Percentiles rank a stretch among this genome's conserved stretches.
Conservation (phyloP, 2,797 vertebrate genomes). For the Lycodopsis pacificus region DNA sequence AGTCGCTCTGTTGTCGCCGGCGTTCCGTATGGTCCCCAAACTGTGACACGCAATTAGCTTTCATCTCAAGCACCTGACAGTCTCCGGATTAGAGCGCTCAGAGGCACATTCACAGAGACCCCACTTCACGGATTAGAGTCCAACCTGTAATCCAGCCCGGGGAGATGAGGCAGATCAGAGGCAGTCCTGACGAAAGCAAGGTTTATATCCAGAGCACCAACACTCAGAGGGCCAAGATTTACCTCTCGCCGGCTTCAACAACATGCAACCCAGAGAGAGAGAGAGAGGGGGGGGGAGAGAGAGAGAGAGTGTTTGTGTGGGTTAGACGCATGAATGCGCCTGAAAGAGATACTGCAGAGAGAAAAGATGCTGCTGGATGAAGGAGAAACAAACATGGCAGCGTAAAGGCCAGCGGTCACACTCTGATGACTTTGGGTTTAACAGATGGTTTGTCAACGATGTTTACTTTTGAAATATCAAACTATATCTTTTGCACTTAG, state of each 20-base stretch:
- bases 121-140: constrained; percentile 80
- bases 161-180: constrained; percentile 82
- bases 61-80: constrained; percentile 81
- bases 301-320: constrained; percentile 26
- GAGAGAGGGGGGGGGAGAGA: not conserved
- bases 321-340: constrained; percentile 44
- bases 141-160: constrained; percentile 80
- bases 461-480: constrained; percentile 56
- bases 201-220: constrained; percentile 74
- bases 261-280: constrained; percentile 37
- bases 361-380: constrained; percentile 39
- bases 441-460: constrained; percentile 55
- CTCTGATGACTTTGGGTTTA: constrained; percentile 61
- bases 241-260: constrained; percentile 63
- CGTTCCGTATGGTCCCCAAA: constrained; percentile 63
- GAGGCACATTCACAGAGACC: constrained; percentile 73
- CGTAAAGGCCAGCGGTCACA: constrained; percentile 75
- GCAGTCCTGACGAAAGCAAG: constrained; percentile 76
- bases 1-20: constrained; percentile 59
- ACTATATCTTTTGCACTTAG: not conserved
- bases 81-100: constrained; percentile 74
- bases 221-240: constrained; percentile 71
- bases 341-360: constrained; percentile 58
- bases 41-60: constrained; percentile 82
- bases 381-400: constrained; percentile 52